Conservation (phyloP, 2,797 vertebrate genomes). For the Perodicticus potto region DNA sequence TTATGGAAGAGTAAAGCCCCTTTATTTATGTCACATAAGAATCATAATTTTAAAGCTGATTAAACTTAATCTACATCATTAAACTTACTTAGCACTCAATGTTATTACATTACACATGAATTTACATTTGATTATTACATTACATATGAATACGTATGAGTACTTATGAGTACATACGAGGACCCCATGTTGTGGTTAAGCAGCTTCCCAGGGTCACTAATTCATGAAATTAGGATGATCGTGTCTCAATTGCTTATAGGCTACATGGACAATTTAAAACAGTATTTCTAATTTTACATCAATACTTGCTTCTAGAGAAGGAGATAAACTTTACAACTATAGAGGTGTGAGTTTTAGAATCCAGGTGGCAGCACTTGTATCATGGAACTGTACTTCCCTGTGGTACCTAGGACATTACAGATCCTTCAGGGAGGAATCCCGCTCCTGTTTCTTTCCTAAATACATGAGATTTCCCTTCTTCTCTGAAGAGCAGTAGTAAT, state of each 20-base stretch:
- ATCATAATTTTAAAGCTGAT: background rate
- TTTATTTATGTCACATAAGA: background rate
- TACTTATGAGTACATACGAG: no score
- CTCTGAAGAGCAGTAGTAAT: background rate
- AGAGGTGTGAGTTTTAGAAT: background rate
- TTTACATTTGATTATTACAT: no score
- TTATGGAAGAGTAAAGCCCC: background rate
- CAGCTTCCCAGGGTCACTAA: background rate
- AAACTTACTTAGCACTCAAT: background rate
- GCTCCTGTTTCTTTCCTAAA: background rate
- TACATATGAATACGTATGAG: no score
- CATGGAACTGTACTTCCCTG: background rate
- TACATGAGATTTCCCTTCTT: background rate
- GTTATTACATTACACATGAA: background rate
- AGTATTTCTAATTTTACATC: background rate
- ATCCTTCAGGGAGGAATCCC: fast-evolving
- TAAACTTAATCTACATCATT: background rate
- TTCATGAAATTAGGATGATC: background rate
- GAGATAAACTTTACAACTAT: background rate
- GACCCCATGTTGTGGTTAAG: background rate
- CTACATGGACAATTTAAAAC: background rate
- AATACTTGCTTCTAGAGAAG: background rate
- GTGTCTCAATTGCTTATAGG: background rate
- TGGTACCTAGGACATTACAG: background rate
- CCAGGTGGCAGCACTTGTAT: background rate